Evolutionary conservation across 2,113 vertebrate species (phyloP).

Genomic region (Cettia cetti): DNA sequence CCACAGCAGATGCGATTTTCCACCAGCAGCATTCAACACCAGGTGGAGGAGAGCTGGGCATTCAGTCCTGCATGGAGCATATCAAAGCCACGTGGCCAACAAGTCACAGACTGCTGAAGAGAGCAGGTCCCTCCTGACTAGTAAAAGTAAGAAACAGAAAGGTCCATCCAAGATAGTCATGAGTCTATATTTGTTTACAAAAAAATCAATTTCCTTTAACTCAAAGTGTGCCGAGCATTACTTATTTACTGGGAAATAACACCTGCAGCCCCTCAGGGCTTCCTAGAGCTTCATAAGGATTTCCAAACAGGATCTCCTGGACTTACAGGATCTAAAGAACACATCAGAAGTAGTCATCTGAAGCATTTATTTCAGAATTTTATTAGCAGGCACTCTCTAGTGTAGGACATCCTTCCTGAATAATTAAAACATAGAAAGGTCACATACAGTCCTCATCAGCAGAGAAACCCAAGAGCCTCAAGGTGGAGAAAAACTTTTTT

Average conservation of each 20-base stretch:
- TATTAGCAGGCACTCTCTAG: background rate
- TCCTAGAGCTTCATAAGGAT: background rate
- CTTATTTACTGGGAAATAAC: background rate
- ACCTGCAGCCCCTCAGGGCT: background rate
- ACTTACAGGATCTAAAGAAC: background rate
- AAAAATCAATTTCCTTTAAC: background rate
- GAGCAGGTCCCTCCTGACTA: background rate
- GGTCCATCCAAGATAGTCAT: background rate
- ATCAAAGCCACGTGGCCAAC: background rate
- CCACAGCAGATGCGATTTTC: background rate
- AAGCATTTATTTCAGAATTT: background rate
- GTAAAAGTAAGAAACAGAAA: background rate
- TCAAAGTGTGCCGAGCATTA: background rate
- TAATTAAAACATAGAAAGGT: background rate
- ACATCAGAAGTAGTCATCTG: background rate
- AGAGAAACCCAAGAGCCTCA: background rate
- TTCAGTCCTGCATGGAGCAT: background rate
- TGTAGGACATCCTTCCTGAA: background rate
- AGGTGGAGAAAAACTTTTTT: background rate
- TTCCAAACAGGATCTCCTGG: background rate
- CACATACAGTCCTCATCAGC: background rate
- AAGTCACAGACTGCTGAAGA: background rate
- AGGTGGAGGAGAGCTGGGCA: background rate
- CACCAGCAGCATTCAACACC: background rate
- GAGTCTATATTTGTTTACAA: background rate